phyloP scores from a whole-genome alignment of 2,113 vertebrate genomes.

The Polypterus senegalus region DNA sequence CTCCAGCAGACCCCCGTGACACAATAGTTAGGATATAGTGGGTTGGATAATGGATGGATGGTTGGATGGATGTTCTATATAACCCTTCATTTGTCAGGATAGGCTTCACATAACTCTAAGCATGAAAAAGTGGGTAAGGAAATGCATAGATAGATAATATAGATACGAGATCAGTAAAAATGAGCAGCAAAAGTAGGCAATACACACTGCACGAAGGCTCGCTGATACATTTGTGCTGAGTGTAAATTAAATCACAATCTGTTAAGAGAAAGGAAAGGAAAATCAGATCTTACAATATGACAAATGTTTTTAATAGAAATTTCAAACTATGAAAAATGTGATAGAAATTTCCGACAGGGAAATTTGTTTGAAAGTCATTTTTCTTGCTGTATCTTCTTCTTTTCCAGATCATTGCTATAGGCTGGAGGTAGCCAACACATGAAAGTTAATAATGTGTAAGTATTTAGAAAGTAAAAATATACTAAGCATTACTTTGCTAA shows the following conservation, averaged over 20 bases:
- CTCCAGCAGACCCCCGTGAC: no score
- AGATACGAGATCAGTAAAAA: not conserved
- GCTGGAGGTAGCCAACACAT: not conserved
- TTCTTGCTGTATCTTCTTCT: not conserved
- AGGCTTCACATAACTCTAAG: no score
- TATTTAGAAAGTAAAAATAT: not conserved
- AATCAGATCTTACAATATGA: constrained; percentile 5
- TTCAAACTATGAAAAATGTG: not conserved
- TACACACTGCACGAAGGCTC: not conserved
- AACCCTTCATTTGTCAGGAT: no score
- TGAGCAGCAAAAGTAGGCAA: not conserved
- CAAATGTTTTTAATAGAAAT: constrained; percentile 7
- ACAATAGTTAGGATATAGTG: no score
- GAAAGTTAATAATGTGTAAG: no score
- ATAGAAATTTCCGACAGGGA: not conserved
- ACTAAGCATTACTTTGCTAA: not conserved
- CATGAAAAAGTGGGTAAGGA: no score
- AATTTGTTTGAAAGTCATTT: not conserved
- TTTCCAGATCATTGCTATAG: not conserved
- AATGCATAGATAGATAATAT: no score
- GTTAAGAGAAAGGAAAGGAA: not conserved
- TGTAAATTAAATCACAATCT: not conserved
- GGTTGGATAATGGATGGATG: no score
- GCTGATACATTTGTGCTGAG: not conserved
- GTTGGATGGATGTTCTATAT: no score